Evolutionary conservation across 1,140 invertebrate species (phyloP).

Genomic region (Asobara japonica): DNA sequence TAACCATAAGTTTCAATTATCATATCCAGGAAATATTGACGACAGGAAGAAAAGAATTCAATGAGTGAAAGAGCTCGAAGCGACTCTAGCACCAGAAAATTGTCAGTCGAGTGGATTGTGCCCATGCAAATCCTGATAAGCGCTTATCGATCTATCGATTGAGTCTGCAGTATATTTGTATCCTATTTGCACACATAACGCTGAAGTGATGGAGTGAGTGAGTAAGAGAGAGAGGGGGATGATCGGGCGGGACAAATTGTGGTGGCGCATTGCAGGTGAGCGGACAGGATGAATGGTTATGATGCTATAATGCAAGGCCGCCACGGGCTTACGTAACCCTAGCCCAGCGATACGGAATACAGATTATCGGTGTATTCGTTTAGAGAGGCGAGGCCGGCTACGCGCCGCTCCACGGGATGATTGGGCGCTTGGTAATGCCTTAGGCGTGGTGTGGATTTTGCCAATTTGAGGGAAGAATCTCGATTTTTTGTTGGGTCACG

Average conservation of each 20-base stretch:
- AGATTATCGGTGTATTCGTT: conserved; percentile 50
- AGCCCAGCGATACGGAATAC: conserved; percentile 54
- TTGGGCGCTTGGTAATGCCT: conserved; percentile 28
- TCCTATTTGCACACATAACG: neutral
- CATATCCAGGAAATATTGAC: neutral
- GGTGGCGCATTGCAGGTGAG: conserved; percentile 60
- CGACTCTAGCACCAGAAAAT: neutral
- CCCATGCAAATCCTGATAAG: neutral
- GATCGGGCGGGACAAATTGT: conserved; percentile 45
- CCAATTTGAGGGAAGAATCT: too few species aligned
- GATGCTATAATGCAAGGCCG: conserved; percentile 62
- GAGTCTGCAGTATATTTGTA: neutral
- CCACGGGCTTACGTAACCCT: conserved; percentile 51
- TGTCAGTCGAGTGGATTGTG: neutral
- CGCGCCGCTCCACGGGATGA: conserved; percentile 31
- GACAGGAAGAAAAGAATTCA: neutral
- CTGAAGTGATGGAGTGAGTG: neutral
- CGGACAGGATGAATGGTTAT: conserved; percentile 61
- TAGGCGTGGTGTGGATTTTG: neutral
- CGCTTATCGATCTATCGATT: neutral
- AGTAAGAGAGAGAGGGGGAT: conserved; percentile 30
- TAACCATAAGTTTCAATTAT: too few species aligned
- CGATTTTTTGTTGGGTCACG: too few species aligned
- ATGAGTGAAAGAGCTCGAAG: neutral
- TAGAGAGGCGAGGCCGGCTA: conserved; percentile 29